Evolutionary conservation across 2,888 invertebrate genomes (phyloP).

Genomic region (Agrochola litura): DNA sequence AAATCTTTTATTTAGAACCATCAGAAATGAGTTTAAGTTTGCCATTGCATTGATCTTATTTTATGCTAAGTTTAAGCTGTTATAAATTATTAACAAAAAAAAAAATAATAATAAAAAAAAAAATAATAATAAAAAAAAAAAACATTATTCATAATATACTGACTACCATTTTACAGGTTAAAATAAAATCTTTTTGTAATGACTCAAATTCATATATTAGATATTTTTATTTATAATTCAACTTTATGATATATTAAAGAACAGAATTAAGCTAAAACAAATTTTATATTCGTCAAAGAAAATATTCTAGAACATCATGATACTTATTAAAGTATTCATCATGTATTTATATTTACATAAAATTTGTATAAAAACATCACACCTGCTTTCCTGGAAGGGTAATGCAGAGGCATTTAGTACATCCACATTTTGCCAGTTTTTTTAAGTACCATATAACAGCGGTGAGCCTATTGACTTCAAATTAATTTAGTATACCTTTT

Average conservation of each 20-base stretch:
- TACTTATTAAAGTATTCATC: constrained; percentile 8
- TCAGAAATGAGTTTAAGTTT: neutral
- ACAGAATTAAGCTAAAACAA: constrained; percentile 24
- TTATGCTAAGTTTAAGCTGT: neutral
- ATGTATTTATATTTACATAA: constrained; percentile 4
- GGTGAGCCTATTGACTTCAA: neutral
- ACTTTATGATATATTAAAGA: constrained; percentile 13
- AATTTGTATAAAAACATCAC: constrained; percentile 11
- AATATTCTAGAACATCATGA: constrained; percentile 25
- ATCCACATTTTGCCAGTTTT: neutral
- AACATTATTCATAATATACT: neutral
- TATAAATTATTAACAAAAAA: neutral
- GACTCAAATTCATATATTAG: constrained; percentile 39
- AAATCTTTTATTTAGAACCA: constrained; percentile 11
- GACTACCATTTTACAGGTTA: neutral
- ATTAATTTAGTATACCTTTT: constrained; percentile 42
- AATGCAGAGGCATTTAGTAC: neutral
- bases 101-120: no score
- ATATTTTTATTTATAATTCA: constrained; percentile 46
- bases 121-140: no score
- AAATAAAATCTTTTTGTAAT: constrained; percentile 15
- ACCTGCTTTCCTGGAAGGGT: neutral
- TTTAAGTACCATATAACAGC: neutral
- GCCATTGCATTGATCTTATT: neutral
- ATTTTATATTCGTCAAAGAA: constrained; percentile 18